phyloP scores from a whole-genome alignment of 2,113 vertebrate genomes.

The Chascanopsetta lugubris region DNA sequence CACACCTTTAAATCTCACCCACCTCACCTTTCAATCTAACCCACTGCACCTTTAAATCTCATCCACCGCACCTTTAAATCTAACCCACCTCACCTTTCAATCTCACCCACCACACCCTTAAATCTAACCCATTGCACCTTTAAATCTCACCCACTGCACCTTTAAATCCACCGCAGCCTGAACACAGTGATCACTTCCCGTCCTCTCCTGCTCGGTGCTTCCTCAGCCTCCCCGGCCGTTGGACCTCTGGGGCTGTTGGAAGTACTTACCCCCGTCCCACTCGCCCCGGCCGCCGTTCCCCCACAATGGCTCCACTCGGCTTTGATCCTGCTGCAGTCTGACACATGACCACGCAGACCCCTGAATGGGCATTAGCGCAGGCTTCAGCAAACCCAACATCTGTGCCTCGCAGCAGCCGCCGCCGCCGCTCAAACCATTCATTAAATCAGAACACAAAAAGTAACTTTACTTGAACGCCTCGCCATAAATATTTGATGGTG shows the following conservation, averaged over 20 bases:
- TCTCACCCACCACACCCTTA: no score
- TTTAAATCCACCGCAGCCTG: neutral
- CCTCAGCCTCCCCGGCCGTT: conserved; percentile 55
- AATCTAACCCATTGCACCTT: no score
- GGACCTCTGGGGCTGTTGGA: conserved; percentile 79
- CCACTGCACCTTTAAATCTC: no score
- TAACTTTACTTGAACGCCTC: conserved; percentile 98
- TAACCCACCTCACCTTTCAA: no score
- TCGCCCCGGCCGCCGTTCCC: conserved; percentile 74
- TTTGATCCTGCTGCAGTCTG: conserved; percentile 90
- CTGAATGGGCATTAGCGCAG: conserved; percentile 89
- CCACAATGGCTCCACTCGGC: conserved; percentile 71
- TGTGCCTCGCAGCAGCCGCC: conserved; percentile 84
- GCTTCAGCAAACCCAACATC: conserved; percentile 90
- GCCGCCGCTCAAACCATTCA: conserved; percentile 91
- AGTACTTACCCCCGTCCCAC: conserved; percentile 79
- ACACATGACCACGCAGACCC: conserved; percentile 87
- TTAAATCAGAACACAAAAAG: conserved; percentile 99
- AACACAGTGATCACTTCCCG: neutral
- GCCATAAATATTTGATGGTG: conserved; percentile 95
- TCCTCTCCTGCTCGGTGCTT: neutral
- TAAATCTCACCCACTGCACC: neutral
- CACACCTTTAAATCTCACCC: no score
- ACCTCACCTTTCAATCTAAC: no score
- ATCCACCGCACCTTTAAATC: no score